Evolutionary conservation across 2,113 vertebrate species (phyloP).

Genomic region (Eupsittula cactorum): DNA sequence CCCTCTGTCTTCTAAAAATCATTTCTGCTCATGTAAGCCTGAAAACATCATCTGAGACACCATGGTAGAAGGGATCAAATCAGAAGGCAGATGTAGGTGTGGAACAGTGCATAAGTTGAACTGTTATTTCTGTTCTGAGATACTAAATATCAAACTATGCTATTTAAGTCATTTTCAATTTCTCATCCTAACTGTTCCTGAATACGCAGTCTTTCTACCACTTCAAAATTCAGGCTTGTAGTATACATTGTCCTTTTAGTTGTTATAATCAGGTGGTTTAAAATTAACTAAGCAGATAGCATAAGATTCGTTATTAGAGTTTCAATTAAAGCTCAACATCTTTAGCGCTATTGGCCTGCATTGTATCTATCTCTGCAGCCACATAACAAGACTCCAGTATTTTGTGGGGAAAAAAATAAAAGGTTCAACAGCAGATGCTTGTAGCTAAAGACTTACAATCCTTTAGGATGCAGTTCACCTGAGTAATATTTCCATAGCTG

Average conservation of each 20-base stretch:
- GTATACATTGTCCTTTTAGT: neutral
- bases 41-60: neutral
- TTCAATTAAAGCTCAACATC: neutral
- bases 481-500: neutral
- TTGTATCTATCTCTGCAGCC: neutral
- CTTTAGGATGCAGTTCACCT: neutral
- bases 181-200: neutral
- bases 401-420: neutral
- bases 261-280: neutral
- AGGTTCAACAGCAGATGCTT: neutral
- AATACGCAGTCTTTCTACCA: neutral
- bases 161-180: neutral
- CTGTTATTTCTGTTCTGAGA: neutral
- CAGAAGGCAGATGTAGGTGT: neutral
- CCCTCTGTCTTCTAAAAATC: neutral
- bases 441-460: neutral
- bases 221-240: neutral
- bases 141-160: neutral
- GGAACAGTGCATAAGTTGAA: neutral
- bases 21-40: neutral
- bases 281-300: neutral
- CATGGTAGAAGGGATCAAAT: neutral
- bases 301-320: neutral
- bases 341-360: neutral
- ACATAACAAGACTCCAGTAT: neutral